Evolutionary conservation across 2,113 vertebrate genomes (phyloP).

Genomic region (Phaethon lepturus): DNA sequence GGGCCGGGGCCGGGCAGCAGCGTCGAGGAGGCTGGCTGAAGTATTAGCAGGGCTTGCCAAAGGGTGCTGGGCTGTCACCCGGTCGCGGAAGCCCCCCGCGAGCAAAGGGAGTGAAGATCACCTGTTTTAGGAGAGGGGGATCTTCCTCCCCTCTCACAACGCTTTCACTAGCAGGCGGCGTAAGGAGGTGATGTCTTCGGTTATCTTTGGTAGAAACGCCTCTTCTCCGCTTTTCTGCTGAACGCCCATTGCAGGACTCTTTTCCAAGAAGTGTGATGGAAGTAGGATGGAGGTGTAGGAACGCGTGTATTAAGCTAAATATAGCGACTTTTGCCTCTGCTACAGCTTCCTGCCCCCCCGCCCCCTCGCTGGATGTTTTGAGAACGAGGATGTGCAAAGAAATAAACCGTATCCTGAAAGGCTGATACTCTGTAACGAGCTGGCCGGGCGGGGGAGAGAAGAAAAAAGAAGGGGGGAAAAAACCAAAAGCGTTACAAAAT

Average conservation of each 20-base stretch:
- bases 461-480: no score
- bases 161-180: not conserved
- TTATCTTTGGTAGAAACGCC: not conserved
- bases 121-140: not conserved
- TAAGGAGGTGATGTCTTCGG: not conserved
- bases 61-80: not conserved
- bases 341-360: not conserved
- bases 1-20: not conserved
- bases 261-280: not conserved
- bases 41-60: accelerated
- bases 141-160: not conserved
- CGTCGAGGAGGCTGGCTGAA: no score
- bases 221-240: not conserved
- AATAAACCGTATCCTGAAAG: not conserved
- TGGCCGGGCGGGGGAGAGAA: no score
- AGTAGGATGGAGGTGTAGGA: not conserved
- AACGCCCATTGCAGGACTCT: accelerated
- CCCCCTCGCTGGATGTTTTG: accelerated
- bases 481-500: not conserved
- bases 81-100: accelerated
- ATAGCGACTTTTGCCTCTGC: not conserved
- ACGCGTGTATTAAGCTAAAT: accelerated
- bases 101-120: not conserved
- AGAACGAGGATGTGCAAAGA: not conserved
- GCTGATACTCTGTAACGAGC: not conserved